Evolutionary conservation across 2,888 invertebrate species (phyloP), one percentile per base, ranked within the genome.

Genomic region (Tanytarsus gracilentus): DNA sequence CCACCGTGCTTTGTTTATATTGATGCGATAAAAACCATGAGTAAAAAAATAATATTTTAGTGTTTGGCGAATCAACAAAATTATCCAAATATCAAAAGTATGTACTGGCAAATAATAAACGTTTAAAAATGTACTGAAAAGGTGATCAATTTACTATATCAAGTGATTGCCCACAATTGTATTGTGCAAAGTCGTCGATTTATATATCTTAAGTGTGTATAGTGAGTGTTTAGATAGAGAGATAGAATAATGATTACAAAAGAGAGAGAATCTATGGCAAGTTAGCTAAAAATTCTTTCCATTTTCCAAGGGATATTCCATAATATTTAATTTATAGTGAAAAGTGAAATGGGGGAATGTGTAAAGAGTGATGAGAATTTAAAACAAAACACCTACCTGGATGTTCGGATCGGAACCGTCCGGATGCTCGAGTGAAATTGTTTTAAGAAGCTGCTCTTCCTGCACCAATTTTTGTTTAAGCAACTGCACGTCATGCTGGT

Each of bases 401-500:
- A 60, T 33, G 49, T 50, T 60, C 18, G n/a, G n/a, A 16, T 60
- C 60, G 11, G 50, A 21, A 33, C 50, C n/a, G 11, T 52, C 30
- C 2, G 30, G n/a, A 16, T 58, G 58, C 2, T 60, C 50, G 23
- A 39, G 60, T 18, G 50, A 25, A 33, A 60, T 36, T 11, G 50
- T 36, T 27, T 60, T 60, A 70, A 94, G 78, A 71, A 88, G 87
- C 73, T 92, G 92, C 74, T 94, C 93, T 64, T 88, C 88, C 71
- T 86, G 84, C 64, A 90, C 83, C 68, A 92, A 85, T 72, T 88
- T 86, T 68, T 88, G 86, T 62, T 91, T 83, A 65, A 93, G 78
- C 56, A 84, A 80, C 68, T 88, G 89, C 70, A 93, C 86, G 75
- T 94, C 92, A 70, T 86, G 83, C 72, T 89, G 88, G 74, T 92